These are phyloP conservation scores for Eutolmus rufibarbis DNA, from an alignment of 2,888 invertebrate species.

Conservation along the genomic window DNA sequence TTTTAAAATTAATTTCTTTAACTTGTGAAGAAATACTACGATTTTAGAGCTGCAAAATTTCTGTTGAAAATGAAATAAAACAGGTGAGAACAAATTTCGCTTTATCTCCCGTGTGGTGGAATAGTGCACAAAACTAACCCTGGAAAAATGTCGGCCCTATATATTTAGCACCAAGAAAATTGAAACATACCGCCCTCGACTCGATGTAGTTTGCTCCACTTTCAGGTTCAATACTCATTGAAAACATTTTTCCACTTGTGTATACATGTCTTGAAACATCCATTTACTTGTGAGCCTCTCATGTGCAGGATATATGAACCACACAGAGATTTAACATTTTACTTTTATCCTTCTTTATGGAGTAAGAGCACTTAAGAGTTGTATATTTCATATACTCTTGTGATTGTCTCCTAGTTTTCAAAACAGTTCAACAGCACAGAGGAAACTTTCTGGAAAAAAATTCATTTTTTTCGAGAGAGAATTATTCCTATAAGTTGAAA, in stretches of 20 bases:
- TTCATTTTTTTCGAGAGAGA: neutral
- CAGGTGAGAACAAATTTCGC: neutral
- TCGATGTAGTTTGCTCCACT: conserved; percentile 10
- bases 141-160: neutral
- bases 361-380: conserved; percentile 12
- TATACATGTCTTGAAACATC: neutral
- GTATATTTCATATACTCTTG: neutral
- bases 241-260: neutral
- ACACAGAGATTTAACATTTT: neutral
- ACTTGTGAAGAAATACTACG: neutral
- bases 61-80: neutral
- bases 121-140: neutral
- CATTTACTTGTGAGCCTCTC: neutral
- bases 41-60: neutral
- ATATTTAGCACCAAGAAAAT: neutral
- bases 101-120: neutral
- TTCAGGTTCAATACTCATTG: conserved; percentile 10
- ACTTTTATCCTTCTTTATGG: neutral
- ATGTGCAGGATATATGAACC: neutral
- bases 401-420: neutral
- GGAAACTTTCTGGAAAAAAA: neutral
- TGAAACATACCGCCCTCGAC: neutral
- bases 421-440: neutral
- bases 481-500: neutral
- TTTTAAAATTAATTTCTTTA: too few relatives aligned